These are phyloP conservation scores for Urechis unicinctus DNA, from an alignment of 2,888 invertebrate genomes.

Conservation along the genomic window DNA sequence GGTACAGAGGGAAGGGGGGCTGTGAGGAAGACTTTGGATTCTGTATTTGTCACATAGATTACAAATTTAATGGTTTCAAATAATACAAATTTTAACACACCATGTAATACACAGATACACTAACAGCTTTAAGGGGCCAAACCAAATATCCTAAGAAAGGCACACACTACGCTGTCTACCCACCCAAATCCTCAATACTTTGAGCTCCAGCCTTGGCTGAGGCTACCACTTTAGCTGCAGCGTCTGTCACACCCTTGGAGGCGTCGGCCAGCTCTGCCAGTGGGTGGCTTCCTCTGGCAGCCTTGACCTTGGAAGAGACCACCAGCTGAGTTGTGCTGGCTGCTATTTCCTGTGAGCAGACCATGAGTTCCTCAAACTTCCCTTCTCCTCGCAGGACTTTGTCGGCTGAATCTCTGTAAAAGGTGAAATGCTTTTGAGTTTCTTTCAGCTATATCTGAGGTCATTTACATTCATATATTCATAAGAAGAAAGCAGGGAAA, in stretches of 20 bases:
- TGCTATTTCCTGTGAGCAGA: slow-evolving; percentile 93
- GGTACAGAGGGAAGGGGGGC: too few species aligned
- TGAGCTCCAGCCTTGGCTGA: slow-evolving; percentile 85
- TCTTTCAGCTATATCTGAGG: too few species aligned
- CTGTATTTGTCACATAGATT: too few species aligned
- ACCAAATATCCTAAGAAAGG: too few species aligned
- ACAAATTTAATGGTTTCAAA: too few species aligned
- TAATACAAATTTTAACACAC: too few species aligned
- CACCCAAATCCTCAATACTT: slow-evolving; percentile 75
- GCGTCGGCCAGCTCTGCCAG: slow-evolving; percentile 76
- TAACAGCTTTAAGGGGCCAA: neutral
- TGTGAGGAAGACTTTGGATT: too few species aligned
- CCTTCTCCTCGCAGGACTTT: slow-evolving; percentile 74
- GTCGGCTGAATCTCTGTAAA: slow-evolving; percentile 77
- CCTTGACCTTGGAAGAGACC: slow-evolving; percentile 90
- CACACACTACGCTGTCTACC: slow-evolving; percentile 12
- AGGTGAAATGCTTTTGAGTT: too few species aligned
- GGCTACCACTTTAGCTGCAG: slow-evolving; percentile 87
- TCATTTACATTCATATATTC: too few species aligned
- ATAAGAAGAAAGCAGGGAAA: too few species aligned
- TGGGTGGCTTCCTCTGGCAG: slow-evolving; percentile 73
- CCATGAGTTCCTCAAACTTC: slow-evolving; percentile 86
- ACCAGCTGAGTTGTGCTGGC: slow-evolving; percentile 95
- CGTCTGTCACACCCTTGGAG: slow-evolving; percentile 80
- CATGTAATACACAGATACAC: neutral